Evolutionary conservation across 1,140 invertebrate genomes (phyloP), one percentile per base, ranked within the genome.

Genomic region (Vanessa atalanta): DNA sequence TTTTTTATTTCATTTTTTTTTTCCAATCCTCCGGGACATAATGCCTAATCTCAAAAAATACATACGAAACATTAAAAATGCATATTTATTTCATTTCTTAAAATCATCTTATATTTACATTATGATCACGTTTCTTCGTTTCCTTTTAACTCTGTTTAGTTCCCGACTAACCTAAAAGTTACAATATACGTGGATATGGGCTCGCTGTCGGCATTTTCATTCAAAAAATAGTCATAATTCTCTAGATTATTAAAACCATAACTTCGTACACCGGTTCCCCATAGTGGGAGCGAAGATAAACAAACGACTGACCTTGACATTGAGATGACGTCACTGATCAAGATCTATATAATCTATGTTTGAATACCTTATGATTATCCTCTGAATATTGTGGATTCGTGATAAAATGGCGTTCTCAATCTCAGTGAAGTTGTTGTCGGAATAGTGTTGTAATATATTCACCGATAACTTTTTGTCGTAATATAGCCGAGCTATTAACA

Each of bases 101-200:
- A 78, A 31, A 82, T 78, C 76, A 74, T 80, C 72, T 72, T 79
- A 80, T 85, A 87, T 89, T 73, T 87, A 86, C 83, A 89, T 75
- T 72, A 74, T 81, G 72, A 85, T 87, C 84, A 88, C 80, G 70
- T 82, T 80, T 70, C 69, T 88, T 89, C 86, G 86, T 88, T 89
- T 85, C 86, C 2, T 77, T 80, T 78, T 65, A 84, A 89, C 87
- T 88, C 87, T 89, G 87, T 89, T 83, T 72, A 82, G 84, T 89
- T 86, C 75, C 72, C 70, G 70, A 79, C 80, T 87, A 87, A 79
- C 83, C 85, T 89, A 88, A 69, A 75, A 75, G 53, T 23, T 57
- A 12, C 3, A 23, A 26, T 13, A 23, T 13, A 57, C 0, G 20
- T 26, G 20, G 6, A 57, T 23, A 6, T 20, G 53, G 16, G 23